Conservation (phyloP, 1,140 invertebrate genomes). For the Drosophila guanche region DNA sequence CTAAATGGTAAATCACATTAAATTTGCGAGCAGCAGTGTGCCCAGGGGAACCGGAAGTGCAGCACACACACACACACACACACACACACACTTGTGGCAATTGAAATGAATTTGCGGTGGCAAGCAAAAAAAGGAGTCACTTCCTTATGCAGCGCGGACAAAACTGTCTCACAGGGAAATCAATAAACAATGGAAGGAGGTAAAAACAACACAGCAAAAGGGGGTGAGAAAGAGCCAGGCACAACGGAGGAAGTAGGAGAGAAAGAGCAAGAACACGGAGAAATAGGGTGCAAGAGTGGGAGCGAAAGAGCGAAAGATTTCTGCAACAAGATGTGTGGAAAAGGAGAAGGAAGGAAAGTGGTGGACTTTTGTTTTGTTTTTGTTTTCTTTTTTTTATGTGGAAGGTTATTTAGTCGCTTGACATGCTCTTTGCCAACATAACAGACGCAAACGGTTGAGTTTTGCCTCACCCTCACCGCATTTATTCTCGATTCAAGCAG, state of each 20-base stretch:
- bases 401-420: too few relatives aligned
- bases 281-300: too few relatives aligned
- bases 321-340: too few relatives aligned
- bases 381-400: too few relatives aligned
- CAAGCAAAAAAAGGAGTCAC: conserved; percentile 60
- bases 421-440: too few relatives aligned
- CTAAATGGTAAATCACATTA: conserved; percentile 75
- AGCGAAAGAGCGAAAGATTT: too few relatives aligned
- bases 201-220: not conserved
- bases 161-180: conserved; percentile 43
- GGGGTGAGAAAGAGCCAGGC: not conserved
- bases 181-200: conserved; percentile 24
- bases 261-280: too few relatives aligned
- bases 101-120: conserved; percentile 78
- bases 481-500: too few relatives aligned
- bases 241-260: conserved; percentile 6
- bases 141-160: conserved; percentile 28
- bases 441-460: too few relatives aligned
- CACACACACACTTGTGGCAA: conserved; percentile 47
- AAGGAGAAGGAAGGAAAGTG: not conserved
- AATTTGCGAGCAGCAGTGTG: conserved; percentile 62
- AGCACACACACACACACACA: conserved; percentile 37
- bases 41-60: conserved; percentile 59
- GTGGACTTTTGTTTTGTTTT: too few relatives aligned
- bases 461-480: too few relatives aligned